Evolutionary conservation across 2,888 invertebrate species (phyloP).

Genomic region (Conus canariensis): DNA sequence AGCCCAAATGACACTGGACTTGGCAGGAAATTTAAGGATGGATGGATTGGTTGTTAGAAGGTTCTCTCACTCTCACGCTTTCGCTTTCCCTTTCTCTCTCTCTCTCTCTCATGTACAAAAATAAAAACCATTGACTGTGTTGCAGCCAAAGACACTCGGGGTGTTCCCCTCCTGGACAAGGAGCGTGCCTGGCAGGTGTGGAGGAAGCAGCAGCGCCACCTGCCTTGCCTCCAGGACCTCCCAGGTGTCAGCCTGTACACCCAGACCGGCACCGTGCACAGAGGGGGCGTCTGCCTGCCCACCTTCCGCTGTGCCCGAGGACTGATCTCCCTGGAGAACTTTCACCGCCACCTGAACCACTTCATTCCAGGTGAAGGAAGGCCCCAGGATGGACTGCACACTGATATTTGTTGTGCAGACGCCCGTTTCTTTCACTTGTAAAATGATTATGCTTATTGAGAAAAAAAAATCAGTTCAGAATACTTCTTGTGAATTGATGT

Average conservation of each 20-base stretch:
- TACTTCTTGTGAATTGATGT: too few relatives aligned
- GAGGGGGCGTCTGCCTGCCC: constrained; percentile 56
- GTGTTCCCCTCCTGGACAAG: constrained; percentile 53
- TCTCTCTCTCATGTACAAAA: too few relatives aligned
- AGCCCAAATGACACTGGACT: too few relatives aligned
- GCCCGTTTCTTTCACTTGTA: too few relatives aligned
- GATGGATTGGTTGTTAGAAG: too few relatives aligned
- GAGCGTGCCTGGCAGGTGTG: constrained; percentile 34
- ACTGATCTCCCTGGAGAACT: constrained; percentile 62
- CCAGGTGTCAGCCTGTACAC: constrained; percentile 48
- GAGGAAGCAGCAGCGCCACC: constrained; percentile 43
- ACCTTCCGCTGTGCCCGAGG: constrained; percentile 60
- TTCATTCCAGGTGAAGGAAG: constrained; percentile 38
- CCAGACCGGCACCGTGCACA: constrained; percentile 47
- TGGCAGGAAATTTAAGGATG: too few relatives aligned
- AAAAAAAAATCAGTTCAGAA: not conserved
- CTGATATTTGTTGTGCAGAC: not conserved
- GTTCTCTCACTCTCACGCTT: too few relatives aligned
- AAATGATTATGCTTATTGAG: not conserved
- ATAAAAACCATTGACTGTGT: not conserved
- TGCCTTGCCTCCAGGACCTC: constrained; percentile 44
- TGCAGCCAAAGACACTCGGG: constrained; percentile 40
- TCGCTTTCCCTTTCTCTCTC: too few relatives aligned
- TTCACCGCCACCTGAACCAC: constrained; percentile 55
- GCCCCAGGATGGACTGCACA: not conserved